A percentile compares a stretch with the other conserved stretches of the same genome.
These are phyloP conservation scores for Passer domesticus DNA, from an alignment of 2,113 vertebrate species.

Conservation along the genomic window DNA sequence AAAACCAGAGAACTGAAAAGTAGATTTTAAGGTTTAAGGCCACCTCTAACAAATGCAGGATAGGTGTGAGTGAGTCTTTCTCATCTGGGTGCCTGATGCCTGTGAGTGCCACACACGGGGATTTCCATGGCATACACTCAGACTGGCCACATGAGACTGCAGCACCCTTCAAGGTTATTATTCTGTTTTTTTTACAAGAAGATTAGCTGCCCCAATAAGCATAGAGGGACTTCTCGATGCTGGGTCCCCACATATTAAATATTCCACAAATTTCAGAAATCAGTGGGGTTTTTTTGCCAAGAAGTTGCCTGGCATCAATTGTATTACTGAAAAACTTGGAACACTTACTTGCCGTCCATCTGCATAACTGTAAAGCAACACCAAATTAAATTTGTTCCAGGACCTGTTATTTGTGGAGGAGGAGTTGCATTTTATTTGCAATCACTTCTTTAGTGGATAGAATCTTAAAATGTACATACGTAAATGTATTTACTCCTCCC, in stretches of 20 bases:
- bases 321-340: neutral
- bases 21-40: neutral
- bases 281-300: neutral
- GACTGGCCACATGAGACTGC: fast-evolving
- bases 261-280: neutral
- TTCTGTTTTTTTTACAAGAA: neutral
- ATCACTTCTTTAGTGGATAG: constrained; percentile 8
- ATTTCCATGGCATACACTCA: neutral
- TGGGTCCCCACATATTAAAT: neutral
- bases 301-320: neutral
- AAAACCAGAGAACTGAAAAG: neutral
- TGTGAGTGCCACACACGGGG: neutral
- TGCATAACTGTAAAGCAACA: constrained; percentile 3
- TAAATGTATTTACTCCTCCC: constrained; percentile 48
- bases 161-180: neutral
- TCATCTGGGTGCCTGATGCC: neutral
- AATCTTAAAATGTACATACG: neutral
- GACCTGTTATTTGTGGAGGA: constrained; percentile 28
- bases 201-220: neutral
- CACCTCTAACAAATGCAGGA: neutral
- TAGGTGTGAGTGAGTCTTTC: neutral
- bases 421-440: neutral
- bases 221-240: neutral
- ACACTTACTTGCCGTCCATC: neutral
- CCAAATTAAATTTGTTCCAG: constrained; percentile 34